These are phyloP conservation scores for Drosophila yakuba DNA, from an alignment of 1,140 invertebrate genomes.

Conservation along the genomic window DNA sequence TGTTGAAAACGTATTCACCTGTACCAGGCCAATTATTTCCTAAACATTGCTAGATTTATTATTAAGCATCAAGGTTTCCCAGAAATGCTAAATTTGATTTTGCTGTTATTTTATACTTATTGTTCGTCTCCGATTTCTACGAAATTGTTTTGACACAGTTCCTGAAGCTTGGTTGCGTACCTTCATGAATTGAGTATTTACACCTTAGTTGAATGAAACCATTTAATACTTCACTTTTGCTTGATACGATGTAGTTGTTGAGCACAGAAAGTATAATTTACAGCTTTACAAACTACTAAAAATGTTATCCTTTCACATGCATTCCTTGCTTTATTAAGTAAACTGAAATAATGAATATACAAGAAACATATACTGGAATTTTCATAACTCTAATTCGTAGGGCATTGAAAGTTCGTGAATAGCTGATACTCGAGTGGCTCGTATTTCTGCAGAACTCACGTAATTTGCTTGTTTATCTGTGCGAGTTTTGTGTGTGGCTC, in stretches of 20 bases:
- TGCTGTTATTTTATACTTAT: slow-evolving; percentile 1
- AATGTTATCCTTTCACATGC: too few species aligned
- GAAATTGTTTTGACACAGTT: background rate
- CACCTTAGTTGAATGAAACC: too few species aligned
- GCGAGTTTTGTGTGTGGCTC: slow-evolving; percentile 40
- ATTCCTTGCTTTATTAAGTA: too few species aligned
- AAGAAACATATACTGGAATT: too few species aligned
- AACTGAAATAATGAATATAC: too few species aligned
- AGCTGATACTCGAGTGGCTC: background rate
- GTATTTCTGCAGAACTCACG: slow-evolving; percentile 37
- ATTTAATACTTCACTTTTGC: background rate
- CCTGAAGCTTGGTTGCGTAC: background rate
- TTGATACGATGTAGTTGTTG: too few species aligned
- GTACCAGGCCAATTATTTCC: background rate
- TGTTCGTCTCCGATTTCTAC: background rate
- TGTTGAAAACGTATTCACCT: too few species aligned
- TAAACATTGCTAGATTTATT: too few species aligned
- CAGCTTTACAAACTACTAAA: too few species aligned
- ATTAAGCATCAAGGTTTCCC: too few species aligned
- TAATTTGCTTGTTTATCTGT: slow-evolving; percentile 50
- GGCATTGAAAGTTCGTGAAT: slow-evolving; percentile 20
- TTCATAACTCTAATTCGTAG: background rate
- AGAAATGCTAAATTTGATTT: background rate
- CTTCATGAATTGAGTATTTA: background rate
- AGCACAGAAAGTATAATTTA: too few species aligned